Evolutionary conservation across 2,797 vertebrate genomes (phyloP), one percentile per base, ranked within the genome.

Genomic region (Myripristis murdjan): DNA sequence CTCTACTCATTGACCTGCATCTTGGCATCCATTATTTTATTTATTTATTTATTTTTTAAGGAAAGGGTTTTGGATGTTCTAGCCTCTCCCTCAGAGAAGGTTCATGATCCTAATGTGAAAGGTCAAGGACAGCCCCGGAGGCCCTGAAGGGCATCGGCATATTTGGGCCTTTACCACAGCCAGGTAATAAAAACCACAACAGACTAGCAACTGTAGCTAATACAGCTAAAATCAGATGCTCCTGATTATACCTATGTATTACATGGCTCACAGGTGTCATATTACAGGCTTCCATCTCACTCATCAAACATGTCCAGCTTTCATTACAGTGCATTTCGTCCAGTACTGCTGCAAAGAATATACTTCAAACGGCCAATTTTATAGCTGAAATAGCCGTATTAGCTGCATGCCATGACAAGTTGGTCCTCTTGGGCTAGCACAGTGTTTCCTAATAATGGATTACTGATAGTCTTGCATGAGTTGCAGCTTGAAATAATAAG

Each of bases 121-220:
- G 87, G 86, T 87, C 84, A 83, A 70, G 71, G 83, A 86, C 70
- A 39, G 63, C 60, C 74, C 86, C 48, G 26, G 84, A 31, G 84
- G 85, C 81, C 83, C 87, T 91, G 88, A 91, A 83, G 83, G 86
- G 78, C 80, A 64, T 82, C 72, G 79, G 70, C 75, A 76, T 79
- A 60, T 31, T 83, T 57, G 79, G 77, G 89, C 88, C 88, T 92
- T 93, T 90, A 91, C 91, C 90, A 90, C 89, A 93, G 91, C 91
- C 89, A 89, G 89, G 89, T 86, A 79, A 82, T 65, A 73, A 83
- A 93, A 88, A 73, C 84, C 77, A 74, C 65, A 80, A 86, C 83
- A 83, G 71, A 82, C 80, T 80, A 82, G 84, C 79, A 86, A 64
- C 75, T 86, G 87, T 88, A 81, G 87, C 90, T 90, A 88, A 87